Evolutionary conservation across 2,888 invertebrate species (phyloP).

Genomic region (Caenorhabditis angaria): DNA sequence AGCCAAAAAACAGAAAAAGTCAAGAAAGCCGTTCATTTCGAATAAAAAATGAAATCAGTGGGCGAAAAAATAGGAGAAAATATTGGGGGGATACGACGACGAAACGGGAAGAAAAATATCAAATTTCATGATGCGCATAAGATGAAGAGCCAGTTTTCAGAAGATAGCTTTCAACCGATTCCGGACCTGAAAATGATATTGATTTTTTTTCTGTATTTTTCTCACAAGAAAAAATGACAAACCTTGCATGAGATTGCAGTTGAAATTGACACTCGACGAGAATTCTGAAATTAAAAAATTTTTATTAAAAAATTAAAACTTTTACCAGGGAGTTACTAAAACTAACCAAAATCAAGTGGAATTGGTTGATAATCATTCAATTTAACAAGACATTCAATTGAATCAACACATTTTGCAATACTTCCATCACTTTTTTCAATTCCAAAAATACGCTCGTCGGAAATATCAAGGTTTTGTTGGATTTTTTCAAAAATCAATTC

Average conservation of each 20-base stretch:
- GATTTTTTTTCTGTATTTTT: too few relatives aligned
- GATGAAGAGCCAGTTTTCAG: background rate
- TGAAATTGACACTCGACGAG: too few relatives aligned
- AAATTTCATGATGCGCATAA: background rate
- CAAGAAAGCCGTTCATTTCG: background rate
- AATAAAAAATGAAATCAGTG: background rate
- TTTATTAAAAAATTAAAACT: too few relatives aligned
- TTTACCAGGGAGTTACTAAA: too few relatives aligned
- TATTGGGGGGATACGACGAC: background rate
- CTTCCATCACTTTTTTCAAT: conserved; percentile 15
- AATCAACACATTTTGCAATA: conserved; percentile 24
- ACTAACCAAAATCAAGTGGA: conserved; percentile 21
- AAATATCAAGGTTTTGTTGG: background rate
- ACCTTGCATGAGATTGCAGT: too few relatives aligned
- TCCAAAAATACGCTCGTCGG: conserved; percentile 12
- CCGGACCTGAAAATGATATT: background rate
- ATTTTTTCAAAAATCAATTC: background rate
- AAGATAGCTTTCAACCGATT: background rate
- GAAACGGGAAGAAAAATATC: background rate
- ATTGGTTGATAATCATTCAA: conserved; percentile 27
- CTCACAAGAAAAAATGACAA: too few relatives aligned
- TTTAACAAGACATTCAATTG: conserved; percentile 30
- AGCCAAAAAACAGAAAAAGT: too few relatives aligned
- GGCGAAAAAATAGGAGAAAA: background rate
- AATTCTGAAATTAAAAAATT: too few relatives aligned